A percentile compares a stretch with the other conserved stretches of the same genome.
Conservation (phyloP, 2,888 invertebrate species). For the Chelonus formosanus region DNA sequence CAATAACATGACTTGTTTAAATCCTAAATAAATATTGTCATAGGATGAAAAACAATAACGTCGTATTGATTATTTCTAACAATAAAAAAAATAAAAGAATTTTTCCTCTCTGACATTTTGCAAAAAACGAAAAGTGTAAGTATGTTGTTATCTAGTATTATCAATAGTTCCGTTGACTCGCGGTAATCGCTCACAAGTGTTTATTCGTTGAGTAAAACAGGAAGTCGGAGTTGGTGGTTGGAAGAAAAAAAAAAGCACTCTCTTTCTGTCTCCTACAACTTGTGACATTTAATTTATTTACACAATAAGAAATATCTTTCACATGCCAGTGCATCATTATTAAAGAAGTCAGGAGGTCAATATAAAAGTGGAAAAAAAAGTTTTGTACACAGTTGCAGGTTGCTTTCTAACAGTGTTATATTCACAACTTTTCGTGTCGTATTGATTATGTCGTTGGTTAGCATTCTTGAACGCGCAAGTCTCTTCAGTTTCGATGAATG, state of each 20-base stretch:
- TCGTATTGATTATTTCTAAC: too few species aligned
- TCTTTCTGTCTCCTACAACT: too few species aligned
- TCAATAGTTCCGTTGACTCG: background rate
- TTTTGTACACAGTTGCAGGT: background rate
- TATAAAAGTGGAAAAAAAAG: background rate
- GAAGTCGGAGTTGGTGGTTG: background rate
- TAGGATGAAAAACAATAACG: too few species aligned
- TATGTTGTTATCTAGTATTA: slow-evolving; percentile 33
- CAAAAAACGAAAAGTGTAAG: too few species aligned
- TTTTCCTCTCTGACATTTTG: too few species aligned
- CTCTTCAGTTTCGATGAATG: slow-evolving; percentile 53
- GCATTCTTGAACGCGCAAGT: slow-evolving; percentile 53
- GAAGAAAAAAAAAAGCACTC: background rate
- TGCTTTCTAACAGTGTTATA: background rate
- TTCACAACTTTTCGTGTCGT: slow-evolving; percentile 1
- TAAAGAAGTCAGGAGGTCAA: too few species aligned
- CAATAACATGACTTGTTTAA: too few species aligned
- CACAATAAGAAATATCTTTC: too few species aligned
- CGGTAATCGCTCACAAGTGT: background rate
- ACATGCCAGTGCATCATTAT: too few species aligned
- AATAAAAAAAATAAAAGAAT: too few species aligned
- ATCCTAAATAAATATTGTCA: too few species aligned
- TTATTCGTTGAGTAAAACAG: slow-evolving; percentile 1
- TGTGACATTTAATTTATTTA: too few species aligned
- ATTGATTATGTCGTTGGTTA: slow-evolving; percentile 23